Evolutionary conservation across 2,797 vertebrate species (phyloP).

Genomic region (Phalloptychus januarius): DNA sequence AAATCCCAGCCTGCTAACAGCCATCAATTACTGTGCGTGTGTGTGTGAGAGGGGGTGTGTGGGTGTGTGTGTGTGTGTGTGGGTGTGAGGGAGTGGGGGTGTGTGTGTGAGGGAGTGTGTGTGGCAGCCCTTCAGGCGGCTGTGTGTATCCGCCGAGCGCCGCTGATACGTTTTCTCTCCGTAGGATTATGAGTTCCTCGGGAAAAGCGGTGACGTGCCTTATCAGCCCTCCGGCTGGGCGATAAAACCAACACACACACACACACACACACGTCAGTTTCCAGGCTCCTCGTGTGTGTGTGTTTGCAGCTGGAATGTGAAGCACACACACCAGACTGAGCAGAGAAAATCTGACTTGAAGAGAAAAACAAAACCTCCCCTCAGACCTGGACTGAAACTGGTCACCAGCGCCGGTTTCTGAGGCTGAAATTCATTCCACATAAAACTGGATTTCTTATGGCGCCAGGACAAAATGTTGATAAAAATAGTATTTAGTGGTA

Average conservation of each 20-base stretch:
- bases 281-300: not conserved
- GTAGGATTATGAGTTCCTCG: slow-evolving; percentile 79
- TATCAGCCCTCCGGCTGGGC: slow-evolving; percentile 79
- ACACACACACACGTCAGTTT: no score
- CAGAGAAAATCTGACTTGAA: slow-evolving; percentile 3
- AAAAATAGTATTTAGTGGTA: not conserved
- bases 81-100: not conserved
- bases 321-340: not conserved
- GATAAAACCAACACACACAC: slow-evolving; percentile 74
- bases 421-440: not conserved
- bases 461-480: not conserved
- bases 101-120: slow-evolving; percentile 20
- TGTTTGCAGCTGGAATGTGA: not conserved
- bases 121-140: slow-evolving; percentile 7
- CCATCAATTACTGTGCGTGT: slow-evolving; percentile 63
- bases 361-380: not conserved
- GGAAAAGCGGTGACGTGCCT: slow-evolving; percentile 78
- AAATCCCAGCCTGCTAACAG: slow-evolving; percentile 68
- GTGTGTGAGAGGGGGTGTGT: slow-evolving; percentile 11
- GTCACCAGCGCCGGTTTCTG: not conserved
- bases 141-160: slow-evolving; percentile 32
- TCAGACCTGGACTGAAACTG: not conserved
- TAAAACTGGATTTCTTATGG: not conserved
- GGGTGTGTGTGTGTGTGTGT: slow-evolving; percentile 18
- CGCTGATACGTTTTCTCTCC: slow-evolving; percentile 46